Evolutionary conservation across 1,140 invertebrate species (phyloP).

Genomic region (Drosophila lacertosa): DNA sequence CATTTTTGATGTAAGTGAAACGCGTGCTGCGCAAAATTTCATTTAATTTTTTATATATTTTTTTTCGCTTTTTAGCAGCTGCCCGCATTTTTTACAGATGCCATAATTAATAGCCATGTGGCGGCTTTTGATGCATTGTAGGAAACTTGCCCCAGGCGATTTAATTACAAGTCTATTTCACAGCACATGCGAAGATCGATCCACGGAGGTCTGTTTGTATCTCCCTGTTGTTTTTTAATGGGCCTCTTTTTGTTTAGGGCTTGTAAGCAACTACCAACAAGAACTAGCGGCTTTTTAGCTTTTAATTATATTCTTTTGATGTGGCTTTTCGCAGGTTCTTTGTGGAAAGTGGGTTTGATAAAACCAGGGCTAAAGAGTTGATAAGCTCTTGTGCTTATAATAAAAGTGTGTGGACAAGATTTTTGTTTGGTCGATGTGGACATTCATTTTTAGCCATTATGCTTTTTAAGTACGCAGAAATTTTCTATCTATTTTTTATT

Average conservation of each 20-base stretch:
- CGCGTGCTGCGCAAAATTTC: conserved; percentile 61
- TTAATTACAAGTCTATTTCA: conserved; percentile 45
- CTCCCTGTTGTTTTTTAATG: conserved; percentile 1
- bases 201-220: conserved; percentile 2
- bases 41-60: too few species aligned
- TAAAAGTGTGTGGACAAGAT: too few species aligned
- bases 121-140: conserved; percentile 21
- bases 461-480: too few species aligned
- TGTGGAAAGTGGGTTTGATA: background rate
- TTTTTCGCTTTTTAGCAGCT: too few species aligned
- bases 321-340: conserved; percentile 5
- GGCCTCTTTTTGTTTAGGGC: conserved; percentile 1
- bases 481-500: too few species aligned
- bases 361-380: background rate
- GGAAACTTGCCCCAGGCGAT: conserved; percentile 34
- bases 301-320: conserved; percentile 38
- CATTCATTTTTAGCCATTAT: too few species aligned
- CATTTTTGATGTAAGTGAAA: conserved; percentile 62
- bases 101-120: conserved; percentile 68
- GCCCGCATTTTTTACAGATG: conserved; percentile 43
- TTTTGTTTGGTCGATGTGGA: too few species aligned
- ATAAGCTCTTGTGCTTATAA: background rate
- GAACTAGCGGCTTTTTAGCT: conserved; percentile 20
- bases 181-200: conserved; percentile 19
- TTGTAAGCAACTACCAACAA: too few species aligned